Conservation (phyloP, 2,113 vertebrate species). For the Alligator sinensis region DNA sequence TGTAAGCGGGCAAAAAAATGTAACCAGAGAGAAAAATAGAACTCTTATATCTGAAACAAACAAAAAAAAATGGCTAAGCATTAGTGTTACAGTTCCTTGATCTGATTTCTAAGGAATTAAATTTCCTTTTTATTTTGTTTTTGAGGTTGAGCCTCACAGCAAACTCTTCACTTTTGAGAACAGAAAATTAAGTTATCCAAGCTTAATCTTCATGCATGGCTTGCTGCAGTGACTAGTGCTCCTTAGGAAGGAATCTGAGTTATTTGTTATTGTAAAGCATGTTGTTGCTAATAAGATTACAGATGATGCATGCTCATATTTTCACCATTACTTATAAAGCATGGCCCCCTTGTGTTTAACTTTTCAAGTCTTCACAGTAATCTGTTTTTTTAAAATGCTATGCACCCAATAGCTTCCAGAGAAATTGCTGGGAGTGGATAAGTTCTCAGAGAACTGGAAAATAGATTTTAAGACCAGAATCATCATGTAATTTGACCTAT, state of each 20-base stretch:
- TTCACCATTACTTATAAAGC: slow-evolving; percentile 3
- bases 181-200: background rate
- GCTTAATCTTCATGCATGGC: slow-evolving; percentile 22
- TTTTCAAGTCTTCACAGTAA: slow-evolving; percentile 8
- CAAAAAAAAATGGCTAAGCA: background rate
- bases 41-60: background rate
- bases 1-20: background rate
- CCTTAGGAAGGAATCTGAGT: background rate
- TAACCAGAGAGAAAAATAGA: background rate
- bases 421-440: background rate
- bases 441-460: background rate
- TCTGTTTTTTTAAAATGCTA: slow-evolving; percentile 31
- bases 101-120: background rate
- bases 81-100: background rate
- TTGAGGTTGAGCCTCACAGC: background rate
- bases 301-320: background rate
- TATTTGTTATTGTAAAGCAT: slow-evolving; percentile 25
- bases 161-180: background rate
- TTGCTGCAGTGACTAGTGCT: slow-evolving; percentile 22
- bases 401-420: background rate
- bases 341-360: background rate
- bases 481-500: background rate
- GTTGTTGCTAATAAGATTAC: slow-evolving; percentile 38
- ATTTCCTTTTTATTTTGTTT: background rate
- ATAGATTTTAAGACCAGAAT: background rate